Evolutionary conservation across 1,140 invertebrate genomes (phyloP), one percentile per base, ranked within the genome.

Genomic region (Aphis gossypii): DNA sequence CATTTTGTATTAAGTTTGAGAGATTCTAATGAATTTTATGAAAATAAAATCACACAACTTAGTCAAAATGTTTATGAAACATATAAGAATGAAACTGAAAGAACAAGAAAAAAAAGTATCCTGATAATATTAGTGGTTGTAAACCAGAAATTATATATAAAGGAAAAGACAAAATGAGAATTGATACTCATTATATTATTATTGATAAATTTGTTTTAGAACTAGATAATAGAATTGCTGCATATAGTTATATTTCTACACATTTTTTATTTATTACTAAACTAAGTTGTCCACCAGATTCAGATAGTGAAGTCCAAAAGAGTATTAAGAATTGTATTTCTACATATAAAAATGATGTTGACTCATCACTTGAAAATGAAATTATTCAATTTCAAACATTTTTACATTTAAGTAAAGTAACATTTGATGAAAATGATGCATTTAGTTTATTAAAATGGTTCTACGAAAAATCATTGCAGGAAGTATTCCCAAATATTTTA

Each of bases 301-400:
- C 82, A 83, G 82, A 83, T 83, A 83, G 82, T 83, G 82, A 41
- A 83, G 82, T 83, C 82, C 82, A 83, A 83, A 23, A 83, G 82
- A 83, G 82, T 21, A 83, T 83, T 41, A 83, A 83, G n/a, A 83
- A 83, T 83, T 83, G 82, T 83, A 83, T 41, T 83, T 83, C 38
- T 41, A 83, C 82, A 83, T 83, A 83, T 83, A 83, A 83, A 83
- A 83, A 83, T 83, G 35, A 83, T 83, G 82, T 83, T 83, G 82
- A 83, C 38, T 21, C 35, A 41, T 83, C 82, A 41, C 82, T 83
- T 83, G 38, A 83, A 82, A 83, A 83, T 83, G 14, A 83, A 83
- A 83, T 83, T 83, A 83, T 83, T 83, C 82, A 83, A 83, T 83
- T 41, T 83, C 82, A 83, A 83, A 83, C 38, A 35, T 82, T 82